Conservation (phyloP, 2,113 vertebrate genomes). For the Gambusia affinis region DNA sequence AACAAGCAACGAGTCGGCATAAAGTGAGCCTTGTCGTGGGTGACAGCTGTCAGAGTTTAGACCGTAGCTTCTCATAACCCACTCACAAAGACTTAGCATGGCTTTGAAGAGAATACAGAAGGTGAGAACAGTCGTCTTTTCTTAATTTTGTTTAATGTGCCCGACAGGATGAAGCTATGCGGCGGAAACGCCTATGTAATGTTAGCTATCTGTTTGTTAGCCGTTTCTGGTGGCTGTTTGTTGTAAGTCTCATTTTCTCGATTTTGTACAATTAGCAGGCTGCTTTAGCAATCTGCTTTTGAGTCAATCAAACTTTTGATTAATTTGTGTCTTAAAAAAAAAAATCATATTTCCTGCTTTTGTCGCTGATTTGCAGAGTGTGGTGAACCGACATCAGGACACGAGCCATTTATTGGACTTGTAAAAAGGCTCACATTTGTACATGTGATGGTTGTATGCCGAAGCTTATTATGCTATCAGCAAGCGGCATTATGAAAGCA, state of each 20-base stretch:
- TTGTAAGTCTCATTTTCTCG: not conserved
- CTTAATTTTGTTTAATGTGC: slow-evolving; percentile 19
- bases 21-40: slow-evolving; percentile 44
- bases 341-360: not conserved
- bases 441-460: no score
- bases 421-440: not conserved
- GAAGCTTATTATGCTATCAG: not conserved
- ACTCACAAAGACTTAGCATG: slow-evolving; percentile 46
- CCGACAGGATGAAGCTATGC: slow-evolving; percentile 21
- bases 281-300: not conserved
- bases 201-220: slow-evolving; percentile 28
- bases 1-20: slow-evolving; percentile 58
- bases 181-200: slow-evolving; percentile 47
- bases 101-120: slow-evolving; percentile 79
- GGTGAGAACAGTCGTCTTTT: slow-evolving; percentile 45
- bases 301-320: slow-evolving; percentile 9
- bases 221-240: slow-evolving; percentile 12
- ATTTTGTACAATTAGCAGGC: not conserved
- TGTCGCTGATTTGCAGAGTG: no score
- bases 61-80: not conserved
- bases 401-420: not conserved
- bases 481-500: not conserved
- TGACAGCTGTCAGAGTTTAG: slow-evolving; percentile 49
- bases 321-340: not conserved
- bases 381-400: not conserved